A percentile compares a stretch with the other conserved stretches of the same genome.
Evolutionary conservation across 2,113 vertebrate genomes (phyloP).

Genomic region (Colaptes auratus): DNA sequence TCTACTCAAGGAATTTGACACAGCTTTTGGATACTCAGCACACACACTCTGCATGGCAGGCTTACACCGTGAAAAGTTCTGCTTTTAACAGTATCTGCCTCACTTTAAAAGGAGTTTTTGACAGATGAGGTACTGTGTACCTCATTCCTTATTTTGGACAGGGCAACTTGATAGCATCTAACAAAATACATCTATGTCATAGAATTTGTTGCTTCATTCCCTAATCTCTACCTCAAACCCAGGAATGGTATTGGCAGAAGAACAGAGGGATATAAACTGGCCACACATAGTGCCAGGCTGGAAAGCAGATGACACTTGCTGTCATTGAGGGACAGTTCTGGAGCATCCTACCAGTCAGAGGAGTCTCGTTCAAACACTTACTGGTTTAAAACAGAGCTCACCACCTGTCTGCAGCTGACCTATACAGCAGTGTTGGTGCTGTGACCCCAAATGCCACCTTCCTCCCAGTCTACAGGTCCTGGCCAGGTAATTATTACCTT

Average conservation of each 20-base stretch:
- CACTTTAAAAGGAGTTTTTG: neutral
- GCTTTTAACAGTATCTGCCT: neutral
- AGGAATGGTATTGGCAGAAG: neutral
- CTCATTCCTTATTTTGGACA: neutral
- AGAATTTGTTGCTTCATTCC: neutral
- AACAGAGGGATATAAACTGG: neutral
- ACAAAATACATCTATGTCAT: neutral
- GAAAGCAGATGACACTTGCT: neutral
- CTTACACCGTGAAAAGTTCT: neutral
- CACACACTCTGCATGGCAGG: neutral
- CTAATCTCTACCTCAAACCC: neutral
- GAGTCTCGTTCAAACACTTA: neutral
- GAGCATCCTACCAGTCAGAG: neutral
- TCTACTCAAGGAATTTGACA: neutral
- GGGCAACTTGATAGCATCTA: neutral
- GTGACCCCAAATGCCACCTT: neutral
- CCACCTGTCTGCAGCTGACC: neutral
- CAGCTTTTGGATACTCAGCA: neutral
- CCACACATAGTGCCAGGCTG: rapidly evolving
- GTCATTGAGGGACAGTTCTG: neutral
- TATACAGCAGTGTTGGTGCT: rapidly evolving
- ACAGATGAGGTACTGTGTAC: neutral
- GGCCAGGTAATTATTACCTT: neutral
- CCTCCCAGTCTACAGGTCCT: neutral
- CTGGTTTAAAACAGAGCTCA: neutral